Evolutionary conservation across 2,797 vertebrate genomes (phyloP).

Genomic region (Xenops minutus): DNA sequence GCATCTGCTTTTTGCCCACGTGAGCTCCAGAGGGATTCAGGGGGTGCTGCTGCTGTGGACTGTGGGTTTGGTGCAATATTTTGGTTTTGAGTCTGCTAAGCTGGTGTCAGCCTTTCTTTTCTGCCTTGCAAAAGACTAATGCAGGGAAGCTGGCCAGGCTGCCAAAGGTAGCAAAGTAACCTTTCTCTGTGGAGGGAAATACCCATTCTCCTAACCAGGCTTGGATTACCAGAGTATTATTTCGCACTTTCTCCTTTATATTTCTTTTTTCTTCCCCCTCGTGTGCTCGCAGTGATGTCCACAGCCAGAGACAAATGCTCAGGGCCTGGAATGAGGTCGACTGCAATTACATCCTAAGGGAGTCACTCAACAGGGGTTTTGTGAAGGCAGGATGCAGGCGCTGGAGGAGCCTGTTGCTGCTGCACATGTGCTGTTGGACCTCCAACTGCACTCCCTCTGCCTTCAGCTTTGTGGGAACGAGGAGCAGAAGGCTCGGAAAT

Average conservation of each 20-base stretch:
- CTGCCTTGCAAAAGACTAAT: neutral
- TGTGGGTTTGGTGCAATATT: neutral
- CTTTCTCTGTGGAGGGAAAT: neutral
- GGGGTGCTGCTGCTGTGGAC: neutral
- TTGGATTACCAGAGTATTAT: neutral
- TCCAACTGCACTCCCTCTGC: neutral
- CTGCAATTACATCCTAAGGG: conserved; percentile 10
- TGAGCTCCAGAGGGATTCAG: neutral
- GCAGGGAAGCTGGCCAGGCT: neutral
- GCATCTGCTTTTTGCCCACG: neutral
- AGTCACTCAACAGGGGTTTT: neutral
- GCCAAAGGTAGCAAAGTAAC: neutral
- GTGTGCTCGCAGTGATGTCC: neutral
- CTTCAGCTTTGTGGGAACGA: neutral
- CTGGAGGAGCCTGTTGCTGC: neutral
- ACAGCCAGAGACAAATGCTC: conserved; percentile 18
- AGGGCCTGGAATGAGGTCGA: neutral
- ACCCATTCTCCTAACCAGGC: neutral
- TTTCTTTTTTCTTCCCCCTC: neutral
- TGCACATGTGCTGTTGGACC: conserved; percentile 17
- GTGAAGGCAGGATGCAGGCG: neutral
- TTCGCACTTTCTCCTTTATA: conserved; percentile 20
- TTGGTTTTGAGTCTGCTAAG: neutral
- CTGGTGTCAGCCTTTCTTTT: neutral
- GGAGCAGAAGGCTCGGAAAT: conserved; percentile 2